Conservation (phyloP, 2,797 vertebrate genomes). For the Diceros bicornis region DNA sequence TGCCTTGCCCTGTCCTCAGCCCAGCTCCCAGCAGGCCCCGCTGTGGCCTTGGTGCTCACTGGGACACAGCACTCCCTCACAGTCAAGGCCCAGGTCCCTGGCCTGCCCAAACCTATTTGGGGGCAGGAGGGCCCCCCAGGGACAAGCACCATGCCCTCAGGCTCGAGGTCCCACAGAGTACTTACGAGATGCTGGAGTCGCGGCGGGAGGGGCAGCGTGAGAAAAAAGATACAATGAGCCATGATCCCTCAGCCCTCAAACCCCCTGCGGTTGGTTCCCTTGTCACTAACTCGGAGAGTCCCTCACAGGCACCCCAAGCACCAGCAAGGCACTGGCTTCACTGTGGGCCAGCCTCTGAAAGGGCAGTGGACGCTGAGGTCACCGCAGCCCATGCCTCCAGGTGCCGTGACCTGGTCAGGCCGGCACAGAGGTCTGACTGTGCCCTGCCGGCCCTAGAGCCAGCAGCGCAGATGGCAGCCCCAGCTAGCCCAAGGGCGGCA, state of each 20-base stretch:
- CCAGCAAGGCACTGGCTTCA: not conserved
- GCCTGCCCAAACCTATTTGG: slow-evolving; percentile 45
- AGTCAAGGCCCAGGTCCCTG: slow-evolving; percentile 47
- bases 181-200: slow-evolving; percentile 98
- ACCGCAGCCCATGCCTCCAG: not conserved
- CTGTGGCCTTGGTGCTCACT: not conserved
- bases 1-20: not conserved
- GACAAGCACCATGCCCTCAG: slow-evolving; percentile 55
- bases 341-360: not conserved
- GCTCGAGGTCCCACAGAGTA: slow-evolving; percentile 86
- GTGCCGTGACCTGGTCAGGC: not conserved
- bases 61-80: slow-evolving; percentile 9
- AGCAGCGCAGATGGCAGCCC: not conserved
- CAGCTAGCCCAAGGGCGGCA: not conserved
- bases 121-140: slow-evolving; percentile 61
- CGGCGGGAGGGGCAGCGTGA: slow-evolving; percentile 78
- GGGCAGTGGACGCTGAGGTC: not conserved
- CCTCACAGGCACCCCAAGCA: not conserved
- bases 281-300: not conserved
- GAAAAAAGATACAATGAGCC: slow-evolving; percentile 84
- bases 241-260: not conserved
- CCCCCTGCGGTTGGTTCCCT: not conserved
- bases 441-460: not conserved
- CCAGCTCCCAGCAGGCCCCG: slow-evolving; percentile 30
- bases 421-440: not conserved